Evolutionary conservation across 2,888 invertebrate genomes (phyloP), one percentile per base, ranked within the genome.

Genomic region (Andrena camellia): DNA sequence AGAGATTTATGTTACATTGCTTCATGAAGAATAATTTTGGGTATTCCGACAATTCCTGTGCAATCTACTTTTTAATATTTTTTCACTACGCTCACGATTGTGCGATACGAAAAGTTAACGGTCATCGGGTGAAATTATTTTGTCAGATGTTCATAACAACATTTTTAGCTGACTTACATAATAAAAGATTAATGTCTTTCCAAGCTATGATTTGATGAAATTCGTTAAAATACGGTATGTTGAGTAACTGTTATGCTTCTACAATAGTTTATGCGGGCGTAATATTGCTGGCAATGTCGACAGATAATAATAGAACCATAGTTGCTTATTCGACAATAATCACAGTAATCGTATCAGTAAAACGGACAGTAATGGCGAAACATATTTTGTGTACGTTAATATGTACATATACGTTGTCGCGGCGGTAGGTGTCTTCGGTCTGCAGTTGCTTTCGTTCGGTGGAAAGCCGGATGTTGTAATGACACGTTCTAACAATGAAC

Each of bases 381-480:
- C 8, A 29, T 52, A 26, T 62, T 81, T 48, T 23, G 13, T 57
- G 10, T 3, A 23, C n/a, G 20, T 57, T 23, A 42, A 20, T 4
- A 29, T 8, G 23, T 7, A 20, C 42, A 31, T 77, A 60, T 26
- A 29, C 64, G 69, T 74, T 86, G 75, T 75, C 23, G 64, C 29
- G 60, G 59, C 35, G n/a, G 13, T 23, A 5, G 13, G 42, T 42
- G 31, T 59, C 48, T 50, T 35, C 52, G 26, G 8, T 68, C 20
- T 33, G 31, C 50, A 26, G 54, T 48, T 57, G 52, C 42, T 64
- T 64, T 54, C 69, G 35, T 59, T 66, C 48, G 62, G 59, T 77
- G 74, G 48, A 86, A 86, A 81, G 68, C 81, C 81, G 87, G 87
- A 84, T 81, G 75, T 29, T 50, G 52, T 69, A 81, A 81, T 73